Base-by-base conservation (phyloP, 2,888 invertebrate genomes). In the Halictus quadricinctus region DNA sequence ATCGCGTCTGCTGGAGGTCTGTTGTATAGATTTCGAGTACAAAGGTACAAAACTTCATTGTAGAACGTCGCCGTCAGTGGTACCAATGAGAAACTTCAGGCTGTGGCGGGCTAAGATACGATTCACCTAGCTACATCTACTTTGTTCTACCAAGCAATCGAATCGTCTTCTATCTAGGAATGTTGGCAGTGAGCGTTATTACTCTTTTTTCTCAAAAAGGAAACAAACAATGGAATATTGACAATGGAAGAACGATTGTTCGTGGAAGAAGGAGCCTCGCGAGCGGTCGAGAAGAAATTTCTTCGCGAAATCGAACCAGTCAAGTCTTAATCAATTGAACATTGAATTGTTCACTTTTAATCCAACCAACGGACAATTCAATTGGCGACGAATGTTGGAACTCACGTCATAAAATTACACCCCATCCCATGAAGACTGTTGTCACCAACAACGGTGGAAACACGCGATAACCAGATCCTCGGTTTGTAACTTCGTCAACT, bases 121-220 rank as follows among this genome's bases (percentile, higher is more conserved):
- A 43, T 82, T 54, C n/a, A 25, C 21, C 72, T 25, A 15, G 3
- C 48, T 48, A 43, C 43, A 15, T 48, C 64, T 66, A 76, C 64
- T 46, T 64, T 29, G 66, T 29, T 64, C 76, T 46, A 64, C 29
- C 15, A n/a, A 46, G 36, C 46, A 50, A 69, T 76, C 66, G 72
- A 46, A 66, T 46, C 29, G 48, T 48, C 15, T 29, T 69, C 8
- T 41, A 60, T 76, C 41, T 36, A 69, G 76, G 58, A 60, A 60
- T 54, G 76, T 60, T 85, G 84, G 84, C 85, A 85, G 85, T 85
- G 85, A 76, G 64, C 72, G 72, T 79, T 15, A 41, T 46, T 73
- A 29, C 60, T 64, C 60, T 13, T 60, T n/a, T 66, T 36, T 10
- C 5, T 8, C 36, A 58, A 48, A 69, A 77, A 72, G 25, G 18